Evolutionary conservation across 2,113 vertebrate genomes (phyloP).

Genomic region (Rattus rattus): DNA sequence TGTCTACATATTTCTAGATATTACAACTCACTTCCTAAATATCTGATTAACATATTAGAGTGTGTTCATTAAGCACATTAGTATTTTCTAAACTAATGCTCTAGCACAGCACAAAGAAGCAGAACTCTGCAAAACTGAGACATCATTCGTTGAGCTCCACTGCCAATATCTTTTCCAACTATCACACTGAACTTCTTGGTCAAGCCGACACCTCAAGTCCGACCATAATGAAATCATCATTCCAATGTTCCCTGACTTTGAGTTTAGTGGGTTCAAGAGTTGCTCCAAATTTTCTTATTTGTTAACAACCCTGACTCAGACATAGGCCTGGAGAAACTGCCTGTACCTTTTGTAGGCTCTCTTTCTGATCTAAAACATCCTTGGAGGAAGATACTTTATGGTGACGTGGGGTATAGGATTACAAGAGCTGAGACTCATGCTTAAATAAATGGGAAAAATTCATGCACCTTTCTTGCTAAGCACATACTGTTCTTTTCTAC

Average conservation of each 20-base stretch:
- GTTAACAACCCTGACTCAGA: background rate
- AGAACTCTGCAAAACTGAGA: background rate
- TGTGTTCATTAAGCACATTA: background rate
- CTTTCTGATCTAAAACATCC: background rate
- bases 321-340: background rate
- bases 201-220: background rate
- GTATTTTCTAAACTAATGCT: background rate
- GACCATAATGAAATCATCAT: background rate
- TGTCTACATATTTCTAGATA: too few relatives aligned
- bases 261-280: too few relatives aligned
- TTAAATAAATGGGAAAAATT: background rate
- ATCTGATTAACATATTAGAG: background rate
- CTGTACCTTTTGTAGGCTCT: fast-evolving
- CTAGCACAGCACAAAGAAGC: background rate
- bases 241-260: too few relatives aligned
- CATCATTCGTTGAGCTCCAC: background rate
- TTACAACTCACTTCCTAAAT: background rate
- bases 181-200: background rate
- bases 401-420: background rate
- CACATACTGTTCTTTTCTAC: background rate
- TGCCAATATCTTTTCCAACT: background rate
- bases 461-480: too few relatives aligned
- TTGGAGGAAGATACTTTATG: background rate
- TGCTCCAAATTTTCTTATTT: too few relatives aligned
- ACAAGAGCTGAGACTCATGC: background rate